phyloP scores from a whole-genome alignment of 2,888 invertebrate genomes.

The Alsophila aescularia region DNA sequence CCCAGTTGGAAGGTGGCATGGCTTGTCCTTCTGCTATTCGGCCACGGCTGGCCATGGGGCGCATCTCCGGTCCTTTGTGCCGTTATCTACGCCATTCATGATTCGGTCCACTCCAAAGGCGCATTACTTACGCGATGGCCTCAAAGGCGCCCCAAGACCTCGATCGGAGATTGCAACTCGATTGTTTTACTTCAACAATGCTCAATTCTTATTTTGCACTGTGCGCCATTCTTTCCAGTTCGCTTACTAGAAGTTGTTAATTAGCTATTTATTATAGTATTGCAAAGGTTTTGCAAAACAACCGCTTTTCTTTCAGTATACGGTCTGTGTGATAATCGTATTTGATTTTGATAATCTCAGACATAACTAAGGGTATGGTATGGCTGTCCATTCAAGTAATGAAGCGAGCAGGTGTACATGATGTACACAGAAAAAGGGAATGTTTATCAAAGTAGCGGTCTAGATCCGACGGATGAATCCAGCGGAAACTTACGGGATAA shows the following conservation, averaged over 20 bases:
- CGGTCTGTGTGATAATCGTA: no score
- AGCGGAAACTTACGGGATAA: conserved; percentile 70
- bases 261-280: conserved; percentile 2
- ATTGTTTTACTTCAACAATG: conserved; percentile 43
- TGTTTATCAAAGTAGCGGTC: conserved; percentile 31
- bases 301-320: background rate
- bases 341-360: no score
- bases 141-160: conserved; percentile 40
- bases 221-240: conserved; percentile 20
- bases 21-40: conserved; percentile 53
- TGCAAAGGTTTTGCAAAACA: background rate
- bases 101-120: conserved; percentile 68
- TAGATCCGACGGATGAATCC: conserved; percentile 58
- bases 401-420: conserved; percentile 11
- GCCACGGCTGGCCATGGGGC: conserved; percentile 53
- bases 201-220: conserved; percentile 32
- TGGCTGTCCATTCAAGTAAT: no score
- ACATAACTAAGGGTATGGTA: no score
- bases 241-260: conserved; percentile 3
- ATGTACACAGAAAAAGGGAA: conserved; percentile 21
- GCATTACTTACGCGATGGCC: conserved; percentile 46
- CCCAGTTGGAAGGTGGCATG: conserved; percentile 52
- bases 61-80: conserved; percentile 80
- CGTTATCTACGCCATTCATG: conserved; percentile 80
- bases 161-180: conserved; percentile 44